Conservation (phyloP, 2,797 vertebrate genomes). For the Hippoglossus hippoglossus region DNA sequence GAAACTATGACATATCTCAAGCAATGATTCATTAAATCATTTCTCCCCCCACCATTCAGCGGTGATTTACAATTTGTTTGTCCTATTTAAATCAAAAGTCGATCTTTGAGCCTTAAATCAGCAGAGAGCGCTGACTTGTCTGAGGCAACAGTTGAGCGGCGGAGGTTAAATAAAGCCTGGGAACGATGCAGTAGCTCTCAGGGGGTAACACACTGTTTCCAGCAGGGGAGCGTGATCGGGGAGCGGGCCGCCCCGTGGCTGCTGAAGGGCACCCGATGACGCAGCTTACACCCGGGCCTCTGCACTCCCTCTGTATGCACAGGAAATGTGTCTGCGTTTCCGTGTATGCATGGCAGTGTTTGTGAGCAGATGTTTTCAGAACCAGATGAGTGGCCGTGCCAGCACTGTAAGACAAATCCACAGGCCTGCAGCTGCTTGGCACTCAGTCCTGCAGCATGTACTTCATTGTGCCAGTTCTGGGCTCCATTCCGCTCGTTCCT, state of each 20-base stretch:
- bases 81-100: neutral
- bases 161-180: constrained; percentile 9
- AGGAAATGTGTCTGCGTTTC: constrained; percentile 2
- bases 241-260: neutral
- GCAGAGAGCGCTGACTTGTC: constrained; percentile 1
- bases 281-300: neutral
- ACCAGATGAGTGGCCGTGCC: neutral
- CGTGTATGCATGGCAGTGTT: neutral
- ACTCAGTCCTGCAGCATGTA: neutral
- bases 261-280: constrained; percentile 27
- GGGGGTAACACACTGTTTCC: constrained; percentile 4
- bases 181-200: constrained; percentile 2
- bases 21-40: neutral
- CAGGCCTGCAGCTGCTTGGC: constrained; percentile 17
- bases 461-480: neutral
- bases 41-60: neutral
- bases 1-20: neutral
- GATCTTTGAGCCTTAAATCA: neutral
- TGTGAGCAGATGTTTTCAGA: constrained; percentile 4
- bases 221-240: too few relatives aligned
- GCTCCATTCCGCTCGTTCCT: neutral
- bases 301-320: neutral
- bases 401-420: constrained; percentile 11
- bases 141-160: constrained; percentile 1
- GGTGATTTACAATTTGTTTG: neutral